A percentile compares a stretch with the other conserved stretches of the same genome.
Evolutionary conservation across 2,113 vertebrate genomes (phyloP).

Genomic region (Oriolus oriolus): DNA sequence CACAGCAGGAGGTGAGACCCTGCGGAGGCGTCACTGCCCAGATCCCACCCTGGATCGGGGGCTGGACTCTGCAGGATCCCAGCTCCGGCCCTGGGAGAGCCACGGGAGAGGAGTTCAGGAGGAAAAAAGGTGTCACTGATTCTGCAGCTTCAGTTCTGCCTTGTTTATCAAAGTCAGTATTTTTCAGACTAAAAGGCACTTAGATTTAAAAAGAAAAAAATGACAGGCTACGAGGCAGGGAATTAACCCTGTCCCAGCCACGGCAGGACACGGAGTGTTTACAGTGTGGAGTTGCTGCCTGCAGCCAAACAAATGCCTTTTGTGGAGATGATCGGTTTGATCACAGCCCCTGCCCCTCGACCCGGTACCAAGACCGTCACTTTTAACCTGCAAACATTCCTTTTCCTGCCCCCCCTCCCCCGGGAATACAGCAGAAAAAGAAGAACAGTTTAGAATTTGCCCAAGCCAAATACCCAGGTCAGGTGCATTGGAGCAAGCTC

Average conservation of each 20-base stretch:
- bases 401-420: not conserved
- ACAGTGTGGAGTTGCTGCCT: not conserved
- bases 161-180: not conserved
- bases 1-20: not conserved
- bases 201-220: not conserved
- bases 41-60: not conserved
- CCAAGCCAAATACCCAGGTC: not conserved
- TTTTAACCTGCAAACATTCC: not conserved
- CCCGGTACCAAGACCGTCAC: not conserved
- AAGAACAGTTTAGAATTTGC: not conserved
- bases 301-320: not conserved
- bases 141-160: not conserved
- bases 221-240: not conserved
- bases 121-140: not conserved
- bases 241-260: not conserved
- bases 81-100: not conserved
- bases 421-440: not conserved
- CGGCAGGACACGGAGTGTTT: not conserved
- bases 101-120: not conserved
- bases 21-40: rapidly evolving
- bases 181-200: not conserved
- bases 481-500: not conserved
- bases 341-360: not conserved
- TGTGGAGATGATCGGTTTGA: not conserved
- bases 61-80: not conserved